These are phyloP conservation scores for Catharus fuscescens DNA, from an alignment of 2,113 vertebrate species.

Conservation along the genomic window DNA sequence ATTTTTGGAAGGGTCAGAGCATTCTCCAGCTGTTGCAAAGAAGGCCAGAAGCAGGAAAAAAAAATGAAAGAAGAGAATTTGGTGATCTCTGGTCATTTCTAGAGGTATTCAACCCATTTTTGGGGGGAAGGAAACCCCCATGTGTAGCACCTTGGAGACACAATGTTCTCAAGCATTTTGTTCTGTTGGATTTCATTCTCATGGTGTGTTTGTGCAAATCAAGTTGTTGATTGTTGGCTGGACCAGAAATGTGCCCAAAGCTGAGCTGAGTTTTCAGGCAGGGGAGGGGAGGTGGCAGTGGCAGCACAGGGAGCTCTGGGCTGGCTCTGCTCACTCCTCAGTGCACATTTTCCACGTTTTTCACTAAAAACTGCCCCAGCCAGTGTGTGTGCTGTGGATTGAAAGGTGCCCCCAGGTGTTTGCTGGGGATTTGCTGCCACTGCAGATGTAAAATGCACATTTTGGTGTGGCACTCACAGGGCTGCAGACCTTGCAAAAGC, in stretches of 20 bases:
- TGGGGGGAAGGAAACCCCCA: not conserved
- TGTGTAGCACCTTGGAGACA: not conserved
- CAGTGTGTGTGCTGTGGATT: not conserved
- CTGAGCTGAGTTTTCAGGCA: not conserved
- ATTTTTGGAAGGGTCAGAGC: constrained; percentile 52
- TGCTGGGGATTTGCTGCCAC: not conserved
- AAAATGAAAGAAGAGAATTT: not conserved
- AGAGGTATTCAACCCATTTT: constrained; percentile 10
- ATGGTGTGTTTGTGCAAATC: constrained; percentile 57
- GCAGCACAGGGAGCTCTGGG: not conserved
- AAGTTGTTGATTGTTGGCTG: constrained; percentile 41
- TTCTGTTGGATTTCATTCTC: constrained; percentile 43
- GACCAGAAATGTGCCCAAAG: not conserved
- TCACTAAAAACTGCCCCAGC: not conserved
- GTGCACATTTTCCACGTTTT: not conserved
- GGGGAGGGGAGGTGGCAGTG: not conserved
- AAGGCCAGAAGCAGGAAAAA: not conserved
- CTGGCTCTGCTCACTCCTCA: not conserved
- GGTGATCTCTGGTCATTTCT: not conserved
- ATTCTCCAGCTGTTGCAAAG: constrained; percentile 1
- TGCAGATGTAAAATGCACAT: not conserved
- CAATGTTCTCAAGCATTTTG: constrained; percentile 57
- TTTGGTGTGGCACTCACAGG: not conserved
- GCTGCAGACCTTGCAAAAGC: not conserved
- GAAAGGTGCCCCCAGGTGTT: not conserved